Evolutionary conservation across 2,113 vertebrate genomes (phyloP), one percentile per base, ranked within the genome.

Genomic region (Channa maculata): DNA sequence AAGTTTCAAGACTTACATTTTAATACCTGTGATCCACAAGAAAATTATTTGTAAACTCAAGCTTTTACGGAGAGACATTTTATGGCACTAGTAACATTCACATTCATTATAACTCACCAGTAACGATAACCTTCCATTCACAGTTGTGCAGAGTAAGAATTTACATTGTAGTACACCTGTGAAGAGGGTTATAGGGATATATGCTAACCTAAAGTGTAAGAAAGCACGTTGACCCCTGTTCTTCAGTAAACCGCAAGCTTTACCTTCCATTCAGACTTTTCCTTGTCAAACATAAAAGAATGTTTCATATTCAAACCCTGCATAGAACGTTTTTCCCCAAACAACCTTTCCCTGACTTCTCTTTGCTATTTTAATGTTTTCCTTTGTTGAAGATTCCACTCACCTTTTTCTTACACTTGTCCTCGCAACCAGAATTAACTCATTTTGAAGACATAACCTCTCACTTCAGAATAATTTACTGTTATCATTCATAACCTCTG

Each of bases 401-500:
- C 60, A 61, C 74, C 65, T 61, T 66, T 37, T 75, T 66, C 41
- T 71, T 13, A 13, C 53, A 57, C 44, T n/a, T 39, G 59, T 60
- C 58, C 59, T 69, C 52, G 6, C 70, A 60, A 41, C 53, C 68
- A 61, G 24, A 74, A 77, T 77, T 10, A 74, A 83, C 71, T 82
- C 43, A 51, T 75, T 76, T 66, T 33, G 33, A 86, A 79, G 74
- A 77, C 37, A 72, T 66, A 72, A 46, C 24, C 3, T 62, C 37
- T 55, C 5, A 0, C 53, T 66, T 69, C 45, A 67, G 71, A 80
- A 85, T 72, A 79, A 87, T 87, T 85, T 77, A 36, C 78, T 9
- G 62, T 85, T 87, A 80, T 85, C 79, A 34, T 88, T 75, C 90
- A 90, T 88, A 92, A 91, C 87, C 88, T 90, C 74, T 79, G 88